Percentiles rank a stretch among this genome's conserved stretches.
These are phyloP conservation scores for Cotesia typhae DNA, from an alignment of 1,140 invertebrate species.

Conservation along the genomic window DNA sequence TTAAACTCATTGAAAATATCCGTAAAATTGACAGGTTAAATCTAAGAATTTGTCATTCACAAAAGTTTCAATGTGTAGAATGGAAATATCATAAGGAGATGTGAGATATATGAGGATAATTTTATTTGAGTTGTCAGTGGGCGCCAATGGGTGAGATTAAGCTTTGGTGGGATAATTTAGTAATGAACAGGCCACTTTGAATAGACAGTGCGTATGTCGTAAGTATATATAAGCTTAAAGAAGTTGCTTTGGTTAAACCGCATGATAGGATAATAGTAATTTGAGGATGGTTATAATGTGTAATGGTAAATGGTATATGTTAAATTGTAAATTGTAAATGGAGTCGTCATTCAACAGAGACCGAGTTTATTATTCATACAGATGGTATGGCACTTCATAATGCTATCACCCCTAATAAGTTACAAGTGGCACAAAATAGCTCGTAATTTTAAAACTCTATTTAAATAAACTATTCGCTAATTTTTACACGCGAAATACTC, in stretches of 20 bases:
- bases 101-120: too few relatives aligned
- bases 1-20: too few relatives aligned
- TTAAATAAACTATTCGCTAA: conserved; percentile 40
- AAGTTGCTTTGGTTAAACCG: conserved; percentile 40
- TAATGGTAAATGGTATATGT: conserved; percentile 44
- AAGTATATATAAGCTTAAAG: conserved; percentile 61
- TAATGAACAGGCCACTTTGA: conserved; percentile 65
- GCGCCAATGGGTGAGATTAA: conserved; percentile 51
- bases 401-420: conserved; percentile 64
- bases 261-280: conserved; percentile 68
- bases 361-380: conserved; percentile 65
- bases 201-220: conserved; percentile 54
- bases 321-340: conserved; percentile 68
- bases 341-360: conserved; percentile 64
- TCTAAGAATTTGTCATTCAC: too few relatives aligned
- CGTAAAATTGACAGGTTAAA: too few relatives aligned
- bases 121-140: neutral
- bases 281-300: too few relatives aligned
- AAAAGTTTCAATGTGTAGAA: too few relatives aligned
- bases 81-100: too few relatives aligned
- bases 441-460: conserved; percentile 51
- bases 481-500: conserved; percentile 12
- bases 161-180: conserved; percentile 64
- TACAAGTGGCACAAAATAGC: conserved; percentile 67
- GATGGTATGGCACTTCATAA: conserved; percentile 52